Evolutionary conservation across 2,797 vertebrate genomes (phyloP), one percentile per base, ranked within the genome.

Genomic region (Ispidina picta): DNA sequence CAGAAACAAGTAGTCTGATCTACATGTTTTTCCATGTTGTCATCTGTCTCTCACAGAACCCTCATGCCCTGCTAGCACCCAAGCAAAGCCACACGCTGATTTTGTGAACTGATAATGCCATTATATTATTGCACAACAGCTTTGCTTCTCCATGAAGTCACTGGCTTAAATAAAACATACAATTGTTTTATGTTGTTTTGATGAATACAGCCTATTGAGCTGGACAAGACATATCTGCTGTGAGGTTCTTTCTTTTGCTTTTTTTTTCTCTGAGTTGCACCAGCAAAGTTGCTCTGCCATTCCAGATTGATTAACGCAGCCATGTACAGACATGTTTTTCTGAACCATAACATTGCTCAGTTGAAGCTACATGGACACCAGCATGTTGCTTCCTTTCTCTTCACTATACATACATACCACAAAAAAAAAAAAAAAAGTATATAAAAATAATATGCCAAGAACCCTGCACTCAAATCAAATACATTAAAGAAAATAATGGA

Each of bases 31-130:
- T 89, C 85, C 81, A 58, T 66, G 86, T 90, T 96, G 94, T 96
- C 95, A 95, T 92, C 90, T 90, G 88, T 90, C 93, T 96, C 46
- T 92, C 93, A 82, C 82, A 37, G 86, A 96, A 82, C 85, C 94
- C 95, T 73, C 6, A 1, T 91, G 92, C 94, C 96, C 97, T 91
- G 63, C 89, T 79, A 75, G 95, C 94, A 93, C 95, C 96, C 96
- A 97, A 85, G 93, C 93, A 97, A 91, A 97, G 96, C 94, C 95
- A 96, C 90, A 78, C 44, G 80, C 96, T 97, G 96, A 95, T 97
- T 97, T 95, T 97, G 96, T 96, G 96, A 97, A 96, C 96, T 88
- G 91, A 97, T 97, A 89, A 96, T 94, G 88, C 96, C 93, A 92
- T 92, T 96, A 96, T 28, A 2, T 95, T 96, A 94, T 88, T 90